Base-by-base conservation (phyloP, 2,888 invertebrate species). In the Nomada flava region DNA sequence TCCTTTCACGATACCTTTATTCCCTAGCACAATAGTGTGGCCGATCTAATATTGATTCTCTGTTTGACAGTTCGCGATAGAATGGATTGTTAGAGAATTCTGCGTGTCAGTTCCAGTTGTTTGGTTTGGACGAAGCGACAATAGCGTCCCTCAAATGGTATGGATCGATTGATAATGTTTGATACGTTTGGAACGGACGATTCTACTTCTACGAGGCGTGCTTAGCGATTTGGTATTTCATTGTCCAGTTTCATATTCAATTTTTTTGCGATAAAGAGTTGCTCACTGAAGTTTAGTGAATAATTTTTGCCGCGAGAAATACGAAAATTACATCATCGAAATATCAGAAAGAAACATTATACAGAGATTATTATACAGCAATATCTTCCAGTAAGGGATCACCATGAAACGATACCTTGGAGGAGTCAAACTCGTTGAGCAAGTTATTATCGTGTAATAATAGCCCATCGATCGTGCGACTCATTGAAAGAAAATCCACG, bases 321-420 rank as follows among this genome's bases (percentile, higher is more conserved):
- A 7, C 36, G 9, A 0, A 36, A 7, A 7, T 36, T 36, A 36
- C 36, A 7, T 36, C 36, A 36, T 36, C 36, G 7, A 7, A 36
- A 36, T 36, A 36, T 36, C 36, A 36, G 36, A 36, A 36, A 36
- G 36, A 1, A 36, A 5, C 36, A 7, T 7, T 36, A 1, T 7
- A 5, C 36, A 7, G 36, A 5, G 36, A 36, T 36, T 36, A 7
- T 36, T 36, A 36, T 7, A 36, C 36, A 36, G 36, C 36, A 50
- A 29, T 13, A 26, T 50, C 26, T 3, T 13, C 10, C 50, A 29
- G 64, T 18, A 65, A 0, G 13, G 20, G 42, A 69, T 47, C 18
- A n/a, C 26, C 23, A 23, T 15, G 15, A 47, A 70, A 50, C 57
- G 69, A 69, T 47, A 70, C 10, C 44, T 70, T 26, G 47, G 26